Percentiles rank a stretch among this genome's conserved stretches.
Evolutionary conservation across 2,113 vertebrate genomes (phyloP).

Genomic region (Apus apus): DNA sequence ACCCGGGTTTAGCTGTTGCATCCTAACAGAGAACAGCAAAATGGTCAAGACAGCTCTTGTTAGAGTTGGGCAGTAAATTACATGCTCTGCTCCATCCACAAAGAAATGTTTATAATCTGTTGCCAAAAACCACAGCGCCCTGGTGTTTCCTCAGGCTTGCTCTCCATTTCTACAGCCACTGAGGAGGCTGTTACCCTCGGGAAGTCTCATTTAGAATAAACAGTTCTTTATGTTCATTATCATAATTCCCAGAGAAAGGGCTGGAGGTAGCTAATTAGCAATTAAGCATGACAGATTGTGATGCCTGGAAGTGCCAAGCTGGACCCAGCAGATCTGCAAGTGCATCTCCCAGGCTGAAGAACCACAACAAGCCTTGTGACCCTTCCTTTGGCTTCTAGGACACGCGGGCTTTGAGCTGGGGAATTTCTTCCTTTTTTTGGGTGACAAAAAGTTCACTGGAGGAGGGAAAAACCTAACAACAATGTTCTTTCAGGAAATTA

Average conservation of each 20-base stretch:
- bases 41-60: constrained; percentile 41
- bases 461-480: background rate
- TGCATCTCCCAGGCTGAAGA: background rate
- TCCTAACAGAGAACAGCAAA: constrained; percentile 54
- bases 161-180: constrained; percentile 57
- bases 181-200: constrained; percentile 52
- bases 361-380: background rate
- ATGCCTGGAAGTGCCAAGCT: background rate
- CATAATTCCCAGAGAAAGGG: constrained; percentile 23
- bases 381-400: background rate
- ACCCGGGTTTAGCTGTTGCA: constrained; percentile 9
- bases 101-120: constrained; percentile 59
- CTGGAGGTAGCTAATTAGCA: constrained; percentile 36
- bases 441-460: background rate
- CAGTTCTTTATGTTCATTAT: constrained; percentile 39
- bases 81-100: constrained; percentile 41
- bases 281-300: background rate
- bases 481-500: background rate
- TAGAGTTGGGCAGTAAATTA: constrained; percentile 65
- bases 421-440: background rate
- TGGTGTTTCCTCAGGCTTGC: constrained; percentile 57
- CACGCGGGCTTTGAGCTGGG: background rate
- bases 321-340: background rate
- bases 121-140: constrained; percentile 71
- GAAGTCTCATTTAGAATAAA: constrained; percentile 64